Base-by-base conservation (phyloP, 2,797 vertebrate species). In the Paguma larvata region DNA sequence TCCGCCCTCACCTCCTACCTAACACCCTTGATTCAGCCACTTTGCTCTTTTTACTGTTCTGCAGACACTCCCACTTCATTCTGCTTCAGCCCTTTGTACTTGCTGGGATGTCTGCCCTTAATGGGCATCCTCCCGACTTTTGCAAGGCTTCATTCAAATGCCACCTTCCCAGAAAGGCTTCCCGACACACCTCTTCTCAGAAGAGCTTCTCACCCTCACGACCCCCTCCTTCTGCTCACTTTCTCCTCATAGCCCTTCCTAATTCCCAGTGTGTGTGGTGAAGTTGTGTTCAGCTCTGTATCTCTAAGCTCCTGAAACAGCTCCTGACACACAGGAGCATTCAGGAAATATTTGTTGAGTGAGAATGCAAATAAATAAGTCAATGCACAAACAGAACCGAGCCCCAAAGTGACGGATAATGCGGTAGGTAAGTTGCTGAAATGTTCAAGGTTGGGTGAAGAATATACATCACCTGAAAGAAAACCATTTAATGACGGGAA, bases 401-500 rank as follows among this genome's bases (percentile, higher is more conserved):
- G 32, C 88, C 68, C 15, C 84, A 84, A 95, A n/a, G 12, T 48
- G 41, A 75, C 10, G 6, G 85, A 70, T 80, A 84, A 73, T 15
- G 6, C 27, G 21, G 44, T 67, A 85, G 70, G 25, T 84, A 34
- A 84, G 46, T 85, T 53, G 59, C 46, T 25, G 6, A 95, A 80
- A 65, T 72, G 34, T 84, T 87, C 72, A 87, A 85, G 25, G 23
- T 83, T 41, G 2, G 6, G 6, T 51, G 72, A 32, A 91, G 46
- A 94, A 72, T 77, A 65, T 72, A 90, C 27, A 51, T 80, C 12
- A 44, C 34, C 27, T 62, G 53, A 68, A 92, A 82, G 62, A 86
- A 95, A 96, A 86, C 41, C 23, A 53, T 53, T 25, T 46, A 85
- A 27, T 65, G 83, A 86, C 32, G n/a, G 32, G 38, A 94, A 96